Base-by-base conservation (phyloP, 2,113 vertebrate genomes). In the Addax nasomaculatus region DNA sequence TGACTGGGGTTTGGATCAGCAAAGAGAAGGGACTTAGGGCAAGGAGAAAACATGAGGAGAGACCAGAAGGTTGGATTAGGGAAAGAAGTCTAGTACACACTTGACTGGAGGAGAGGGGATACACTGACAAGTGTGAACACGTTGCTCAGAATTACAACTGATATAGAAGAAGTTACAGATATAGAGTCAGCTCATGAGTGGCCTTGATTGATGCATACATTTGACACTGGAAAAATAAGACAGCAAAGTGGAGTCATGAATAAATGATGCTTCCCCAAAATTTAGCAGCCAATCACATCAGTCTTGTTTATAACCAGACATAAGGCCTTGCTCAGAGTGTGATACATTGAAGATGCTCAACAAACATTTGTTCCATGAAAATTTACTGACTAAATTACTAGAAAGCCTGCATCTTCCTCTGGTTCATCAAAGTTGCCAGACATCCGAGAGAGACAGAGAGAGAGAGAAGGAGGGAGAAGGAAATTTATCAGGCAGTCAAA, bases 21-120 rank as follows among this genome's bases (percentile, higher is more conserved):
- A 89, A 91, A 51, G 30, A 55, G 10, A 90, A 60, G 27, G 16
- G 27, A 33, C 33, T 60, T 55, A 7, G 4, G 33, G 11, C 2
- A 89, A 1, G 14, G 2, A 9, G 21, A 21, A 14, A 39, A 7
- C 23, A 3, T 11, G 9, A 36, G 1, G 10, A 45, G 36, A n/a
- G 36, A 36, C 70, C 33, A 47, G 47, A 84, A 67, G 29, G 25
- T 51, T 43, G 29, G 8, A 3, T 23, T 51, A 91, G 43, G 27
- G 19, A n/a, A 79, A 27, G 29, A 67, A 7, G 51, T 23, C 4
- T 17, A 12, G 25, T 10, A 23, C 3, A 53, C 21, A 6, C 33
- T 89, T 33, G 12, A 21, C 3, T 23, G 10, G 29, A 85, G 14
- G 21, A 81, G 3, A n/a, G 2, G 64, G 57, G 6, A 30, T 36